These are phyloP conservation scores for Agonum fuliginosum DNA, from an alignment of 2,888 invertebrate genomes.

Conservation along the genomic window DNA sequence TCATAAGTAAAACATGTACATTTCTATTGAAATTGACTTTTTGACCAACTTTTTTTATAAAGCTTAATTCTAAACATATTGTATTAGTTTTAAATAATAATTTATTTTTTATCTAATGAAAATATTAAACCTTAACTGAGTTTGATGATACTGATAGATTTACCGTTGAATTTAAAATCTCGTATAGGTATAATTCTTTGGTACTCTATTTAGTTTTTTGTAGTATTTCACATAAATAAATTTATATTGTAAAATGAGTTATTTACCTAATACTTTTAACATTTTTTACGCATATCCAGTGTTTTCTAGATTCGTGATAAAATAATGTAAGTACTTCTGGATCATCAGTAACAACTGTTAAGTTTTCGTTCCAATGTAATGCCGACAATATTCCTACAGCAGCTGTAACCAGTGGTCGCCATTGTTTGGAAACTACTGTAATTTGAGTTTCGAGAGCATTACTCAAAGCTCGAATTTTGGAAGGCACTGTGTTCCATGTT, in stretches of 20 bases:
- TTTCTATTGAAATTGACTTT: too few species aligned
- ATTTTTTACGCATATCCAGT: constrained; percentile 69
- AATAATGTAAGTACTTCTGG: constrained; percentile 67
- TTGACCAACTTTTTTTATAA: neutral
- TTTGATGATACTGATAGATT: too few species aligned
- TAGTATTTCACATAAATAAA: too few species aligned
- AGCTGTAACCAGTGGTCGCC: constrained; percentile 65
- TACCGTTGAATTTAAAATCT: too few species aligned
- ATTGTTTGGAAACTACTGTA: constrained; percentile 62
- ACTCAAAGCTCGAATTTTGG: constrained; percentile 66
- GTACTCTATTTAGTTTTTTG: too few species aligned
- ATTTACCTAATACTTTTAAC: constrained; percentile 67
- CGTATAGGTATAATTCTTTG: too few species aligned
- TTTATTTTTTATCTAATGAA: too few species aligned
- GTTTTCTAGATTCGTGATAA: constrained; percentile 66
- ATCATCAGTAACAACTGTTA: constrained; percentile 68
- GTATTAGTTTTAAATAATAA: too few species aligned
- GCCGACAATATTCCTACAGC: constrained; percentile 66
- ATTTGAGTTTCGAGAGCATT: constrained; percentile 66
- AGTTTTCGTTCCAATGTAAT: constrained; percentile 68
- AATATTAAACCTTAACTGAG: too few species aligned
- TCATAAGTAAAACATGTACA: too few species aligned
- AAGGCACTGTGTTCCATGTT: constrained; percentile 62
- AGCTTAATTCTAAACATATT: neutral
- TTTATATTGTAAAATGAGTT: constrained; percentile 4